phyloP scores from a whole-genome alignment of 2,888 invertebrate species.

The Agriopis marginaria region DNA sequence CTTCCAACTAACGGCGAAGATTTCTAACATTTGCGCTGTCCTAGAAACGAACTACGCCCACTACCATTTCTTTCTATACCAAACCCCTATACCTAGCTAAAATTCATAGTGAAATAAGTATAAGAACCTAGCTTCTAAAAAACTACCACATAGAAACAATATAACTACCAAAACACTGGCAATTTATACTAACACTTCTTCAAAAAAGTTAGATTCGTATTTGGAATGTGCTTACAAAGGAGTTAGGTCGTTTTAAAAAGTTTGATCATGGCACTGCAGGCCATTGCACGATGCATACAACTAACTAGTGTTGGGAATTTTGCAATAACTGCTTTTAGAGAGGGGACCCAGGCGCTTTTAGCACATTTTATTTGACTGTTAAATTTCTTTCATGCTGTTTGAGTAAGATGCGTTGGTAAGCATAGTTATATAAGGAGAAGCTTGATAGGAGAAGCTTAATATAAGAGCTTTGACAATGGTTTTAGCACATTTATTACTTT shows the following conservation, averaged over 20 bases:
- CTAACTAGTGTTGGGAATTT: slow-evolving; percentile 78
- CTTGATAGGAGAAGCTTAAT: no score
- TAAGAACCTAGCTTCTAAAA: slow-evolving; percentile 83
- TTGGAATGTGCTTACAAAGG: slow-evolving; percentile 40
- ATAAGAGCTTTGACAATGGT: no score
- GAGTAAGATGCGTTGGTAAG: background rate
- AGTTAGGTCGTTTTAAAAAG: slow-evolving; percentile 57
- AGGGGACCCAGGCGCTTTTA: slow-evolving; percentile 42
- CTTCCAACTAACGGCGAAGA: slow-evolving; percentile 61
- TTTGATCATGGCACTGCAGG: slow-evolving; percentile 76
- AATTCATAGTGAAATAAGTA: slow-evolving; percentile 85
- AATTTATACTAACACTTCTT: slow-evolving; percentile 37
- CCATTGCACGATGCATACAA: slow-evolving; percentile 86
- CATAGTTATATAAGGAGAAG: background rate
- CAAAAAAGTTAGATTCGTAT: slow-evolving; percentile 30
- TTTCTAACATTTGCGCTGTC: slow-evolving; percentile 81
- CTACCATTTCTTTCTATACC: slow-evolving; percentile 84
- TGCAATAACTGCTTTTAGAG: slow-evolving; percentile 49
- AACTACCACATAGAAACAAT: slow-evolving; percentile 49
- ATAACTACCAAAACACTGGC: slow-evolving; percentile 11
- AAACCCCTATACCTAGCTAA: slow-evolving; percentile 80
- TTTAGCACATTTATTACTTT: no score
- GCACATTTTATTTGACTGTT: slow-evolving; percentile 11
- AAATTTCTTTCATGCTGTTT: background rate
- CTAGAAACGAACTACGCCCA: slow-evolving; percentile 82